These are phyloP conservation scores for Fringilla coelebs DNA, from an alignment of 2,797 vertebrate genomes.

Conservation along the genomic window DNA sequence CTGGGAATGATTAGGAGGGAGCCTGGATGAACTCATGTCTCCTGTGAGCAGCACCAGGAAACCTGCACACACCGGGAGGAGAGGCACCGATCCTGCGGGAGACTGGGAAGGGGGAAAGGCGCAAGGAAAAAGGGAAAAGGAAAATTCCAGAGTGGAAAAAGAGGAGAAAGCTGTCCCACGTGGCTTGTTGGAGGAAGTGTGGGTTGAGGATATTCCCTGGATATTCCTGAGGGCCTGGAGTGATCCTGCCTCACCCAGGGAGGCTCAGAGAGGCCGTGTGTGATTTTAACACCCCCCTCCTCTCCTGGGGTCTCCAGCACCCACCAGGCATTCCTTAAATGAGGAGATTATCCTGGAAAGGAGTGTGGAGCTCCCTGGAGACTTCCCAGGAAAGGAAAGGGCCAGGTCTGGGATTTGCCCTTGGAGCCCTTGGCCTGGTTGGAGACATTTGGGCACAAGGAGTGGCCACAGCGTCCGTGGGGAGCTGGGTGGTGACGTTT, in stretches of 20 bases:
- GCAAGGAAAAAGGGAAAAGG: not conserved
- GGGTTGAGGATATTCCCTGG: not conserved
- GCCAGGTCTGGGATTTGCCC: not conserved
- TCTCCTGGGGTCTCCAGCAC: not conserved
- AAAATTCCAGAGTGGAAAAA: not conserved
- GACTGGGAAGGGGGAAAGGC: too few relatives aligned
- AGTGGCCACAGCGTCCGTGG: accelerated
- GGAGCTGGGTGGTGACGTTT: not conserved
- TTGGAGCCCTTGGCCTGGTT: not conserved
- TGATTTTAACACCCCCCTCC: not conserved
- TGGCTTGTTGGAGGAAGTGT: not conserved
- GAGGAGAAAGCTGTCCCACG: not conserved
- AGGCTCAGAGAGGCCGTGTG: not conserved
- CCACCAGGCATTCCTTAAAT: not conserved
- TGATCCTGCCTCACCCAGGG: not conserved
- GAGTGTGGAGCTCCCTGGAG: not conserved
- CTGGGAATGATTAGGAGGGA: conserved; percentile 47
- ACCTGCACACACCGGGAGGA: not conserved
- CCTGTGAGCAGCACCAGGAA: conserved; percentile 32
- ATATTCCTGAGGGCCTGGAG: not conserved
- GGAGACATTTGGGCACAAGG: not conserved
- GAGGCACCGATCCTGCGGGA: not conserved
- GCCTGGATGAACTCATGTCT: conserved; percentile 63
- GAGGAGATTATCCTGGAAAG: not conserved
- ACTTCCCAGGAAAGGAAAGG: not conserved